Conservation (phyloP, 2,888 invertebrate species). For the Ptychoptera albimana region DNA sequence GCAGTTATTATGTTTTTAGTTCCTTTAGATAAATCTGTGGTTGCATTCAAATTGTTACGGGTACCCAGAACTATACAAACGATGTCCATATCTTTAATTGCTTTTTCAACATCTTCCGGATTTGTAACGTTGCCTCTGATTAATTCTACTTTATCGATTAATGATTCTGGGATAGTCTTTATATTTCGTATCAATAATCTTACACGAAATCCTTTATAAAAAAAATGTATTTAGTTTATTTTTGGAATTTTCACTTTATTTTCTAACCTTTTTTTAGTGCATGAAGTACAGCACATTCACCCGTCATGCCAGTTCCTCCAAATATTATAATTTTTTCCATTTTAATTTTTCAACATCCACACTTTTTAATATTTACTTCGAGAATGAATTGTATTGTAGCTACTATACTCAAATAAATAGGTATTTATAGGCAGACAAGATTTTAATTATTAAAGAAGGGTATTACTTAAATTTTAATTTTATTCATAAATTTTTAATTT, state of each 20-base stretch:
- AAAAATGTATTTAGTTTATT: constrained; percentile 4
- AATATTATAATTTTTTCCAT: constrained; percentile 72
- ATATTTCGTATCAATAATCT: constrained; percentile 61
- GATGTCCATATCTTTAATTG: constrained; percentile 51
- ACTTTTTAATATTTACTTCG: too few species aligned
- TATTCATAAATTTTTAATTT: too few species aligned
- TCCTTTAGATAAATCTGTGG: constrained; percentile 64
- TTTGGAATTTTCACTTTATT: background rate
- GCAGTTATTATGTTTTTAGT: constrained; percentile 61
- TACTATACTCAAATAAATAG: too few species aligned
- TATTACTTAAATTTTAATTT: too few species aligned
- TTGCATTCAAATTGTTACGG: constrained; percentile 55
- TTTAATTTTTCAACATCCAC: constrained; percentile 4
- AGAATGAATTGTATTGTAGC: too few species aligned
- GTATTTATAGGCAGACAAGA: too few species aligned
- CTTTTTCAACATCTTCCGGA: constrained; percentile 50
- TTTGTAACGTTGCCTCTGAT: constrained; percentile 58
- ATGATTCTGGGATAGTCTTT: constrained; percentile 46
- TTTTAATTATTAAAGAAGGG: too few species aligned
- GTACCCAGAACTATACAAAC: constrained; percentile 68
- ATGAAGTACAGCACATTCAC: constrained; percentile 56
- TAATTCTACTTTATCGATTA: constrained; percentile 50
- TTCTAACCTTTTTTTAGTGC: constrained; percentile 62
- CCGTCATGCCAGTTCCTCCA: constrained; percentile 71
- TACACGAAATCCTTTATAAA: constrained; percentile 43